Evolutionary conservation across 2,888 invertebrate species (phyloP).

Genomic region (Hyppa rectilinea): DNA sequence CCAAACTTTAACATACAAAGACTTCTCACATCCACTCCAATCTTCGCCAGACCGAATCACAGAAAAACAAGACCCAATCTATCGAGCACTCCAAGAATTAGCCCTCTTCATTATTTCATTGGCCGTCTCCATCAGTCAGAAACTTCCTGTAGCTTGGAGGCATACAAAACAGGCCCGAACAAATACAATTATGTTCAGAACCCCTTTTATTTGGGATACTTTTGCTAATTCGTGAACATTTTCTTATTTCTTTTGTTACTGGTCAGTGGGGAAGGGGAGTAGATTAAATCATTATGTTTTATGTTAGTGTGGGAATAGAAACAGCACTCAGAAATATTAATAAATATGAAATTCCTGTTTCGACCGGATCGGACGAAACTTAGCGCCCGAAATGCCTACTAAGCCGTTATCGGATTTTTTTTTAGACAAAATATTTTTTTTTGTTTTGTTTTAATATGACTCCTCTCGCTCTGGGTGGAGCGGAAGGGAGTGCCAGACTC

Average conservation of each 20-base stretch:
- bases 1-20: neutral
- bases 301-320: neutral
- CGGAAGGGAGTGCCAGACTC: no score
- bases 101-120: conserved; percentile 61
- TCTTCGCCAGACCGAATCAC: conserved; percentile 18
- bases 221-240: conserved; percentile 61
- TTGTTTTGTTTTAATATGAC: no score
- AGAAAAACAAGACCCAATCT: conserved; percentile 53
- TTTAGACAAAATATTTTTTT: no score
- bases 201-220: conserved; percentile 60
- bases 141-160: conserved; percentile 31
- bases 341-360: no score
- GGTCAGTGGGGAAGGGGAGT: conserved; percentile 32
- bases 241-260: conserved; percentile 38
- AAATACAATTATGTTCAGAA: conserved; percentile 63
- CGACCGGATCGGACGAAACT: no score
- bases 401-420: no score
- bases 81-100: conserved; percentile 51
- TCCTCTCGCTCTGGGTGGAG: no score
- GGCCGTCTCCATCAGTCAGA: conserved; percentile 50
- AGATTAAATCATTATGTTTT: conserved; percentile 46
- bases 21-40: conserved; percentile 24
- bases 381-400: no score
- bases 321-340: no score
- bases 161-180: conserved; percentile 62